Evolutionary conservation across 2,888 invertebrate species (phyloP).

Genomic region (Noctua comes): DNA sequence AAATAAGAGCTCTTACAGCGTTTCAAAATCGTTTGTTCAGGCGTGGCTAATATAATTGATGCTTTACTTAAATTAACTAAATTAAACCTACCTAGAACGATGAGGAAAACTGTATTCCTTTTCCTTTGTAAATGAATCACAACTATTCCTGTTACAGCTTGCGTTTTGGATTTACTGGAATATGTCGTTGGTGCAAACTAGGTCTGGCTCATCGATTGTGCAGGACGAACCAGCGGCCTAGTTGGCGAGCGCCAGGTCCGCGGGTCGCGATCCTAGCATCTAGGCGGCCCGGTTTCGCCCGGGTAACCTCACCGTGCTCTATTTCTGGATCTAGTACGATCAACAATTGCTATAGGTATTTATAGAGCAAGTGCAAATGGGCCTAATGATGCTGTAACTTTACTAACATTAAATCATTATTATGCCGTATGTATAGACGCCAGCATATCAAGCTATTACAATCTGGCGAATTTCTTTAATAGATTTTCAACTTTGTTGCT

Average conservation of each 20-base stretch:
- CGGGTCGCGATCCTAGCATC: conserved; percentile 78
- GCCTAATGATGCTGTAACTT: conserved; percentile 38
- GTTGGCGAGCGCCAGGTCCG: conserved; percentile 80
- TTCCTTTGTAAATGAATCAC: conserved; percentile 49
- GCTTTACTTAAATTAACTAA: conserved; percentile 47
- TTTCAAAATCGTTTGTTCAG: conserved; percentile 52
- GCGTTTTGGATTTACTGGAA: conserved; percentile 46
- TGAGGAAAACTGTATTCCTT: conserved; percentile 52
- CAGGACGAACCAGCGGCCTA: conserved; percentile 85
- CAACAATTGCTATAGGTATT: conserved; percentile 68
- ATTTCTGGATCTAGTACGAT: conserved; percentile 76
- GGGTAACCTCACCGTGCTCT: conserved; percentile 79
- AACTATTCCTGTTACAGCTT: conserved; percentile 49
- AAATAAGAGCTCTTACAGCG: conserved; percentile 45
- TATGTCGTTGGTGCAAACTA: conserved; percentile 64
- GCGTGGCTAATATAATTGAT: conserved; percentile 42
- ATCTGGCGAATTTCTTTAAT: no score
- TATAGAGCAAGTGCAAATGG: conserved; percentile 58
- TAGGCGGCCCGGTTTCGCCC: conserved; percentile 79
- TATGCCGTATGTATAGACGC: not conserved
- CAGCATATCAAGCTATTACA: no score
- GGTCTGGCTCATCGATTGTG: conserved; percentile 79
- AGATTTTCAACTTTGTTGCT: no score
- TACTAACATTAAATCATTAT: conserved; percentile 6
- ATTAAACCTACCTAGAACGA: conserved; percentile 27